Evolutionary conservation across 64 coral and sea anemone genomes (phyloP), one percentile per base, ranked within the genome.

Genomic region (Trachythela sp.): DNA sequence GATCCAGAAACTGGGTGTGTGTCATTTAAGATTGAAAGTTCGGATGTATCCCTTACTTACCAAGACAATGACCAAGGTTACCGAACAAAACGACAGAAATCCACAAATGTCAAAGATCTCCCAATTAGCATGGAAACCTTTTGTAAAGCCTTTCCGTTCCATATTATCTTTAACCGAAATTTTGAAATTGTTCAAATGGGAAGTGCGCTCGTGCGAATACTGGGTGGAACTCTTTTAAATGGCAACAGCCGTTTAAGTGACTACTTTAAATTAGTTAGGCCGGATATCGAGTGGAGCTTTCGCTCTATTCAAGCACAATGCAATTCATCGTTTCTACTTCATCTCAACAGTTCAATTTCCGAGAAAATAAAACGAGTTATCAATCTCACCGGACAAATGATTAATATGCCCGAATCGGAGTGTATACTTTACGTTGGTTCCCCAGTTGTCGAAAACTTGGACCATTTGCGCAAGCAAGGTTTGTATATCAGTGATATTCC

Each of bases 401-500:
- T 94, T 85, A 86, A 92, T 32, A 77, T 94, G 30, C 86, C 93
- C 24, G 93, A 94, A 77, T 89, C 86, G 6, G 89, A 94, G 54
- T 89, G 83, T 24, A 83, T 94, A 15, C 39, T 94, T 20, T 94
- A 88, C 85, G 56, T 94, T 83, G 93, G 89, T 22, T 94, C 93
- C 48, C 93, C 93, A 34, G 59, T 94, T 6, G 93, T 94, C 14
- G 86, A 89, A 29, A 94, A 91, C 45, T 58, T 94, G 13, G 93
- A 94, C 50, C 93, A 94, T 13, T 87, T 94, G 27, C 86, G 91
- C 76, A 90, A 90, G 9, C 93, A 90, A 27, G 93, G 93, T 20
- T 39, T 94, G 24, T 94, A 92, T 33, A 67, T 94, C 31, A 94
- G 93, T 89, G 93, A 94, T 70, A 94, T 94, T 85, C 93, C 93